phyloP scores from a whole-genome alignment of 2,888 invertebrate species.

The Drosophila nr. fundita region DNA sequence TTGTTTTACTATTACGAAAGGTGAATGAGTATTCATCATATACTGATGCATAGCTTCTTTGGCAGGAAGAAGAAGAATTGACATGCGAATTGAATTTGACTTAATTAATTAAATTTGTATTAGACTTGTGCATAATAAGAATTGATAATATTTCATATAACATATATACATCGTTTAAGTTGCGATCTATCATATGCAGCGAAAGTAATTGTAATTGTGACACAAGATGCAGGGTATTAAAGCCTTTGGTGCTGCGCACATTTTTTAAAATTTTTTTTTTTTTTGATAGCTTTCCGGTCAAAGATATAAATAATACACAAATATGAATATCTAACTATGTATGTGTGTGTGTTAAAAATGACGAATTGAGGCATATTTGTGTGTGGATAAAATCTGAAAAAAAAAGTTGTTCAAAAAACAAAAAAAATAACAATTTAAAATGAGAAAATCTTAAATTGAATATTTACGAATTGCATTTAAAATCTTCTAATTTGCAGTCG shows the following conservation, averaged over 20 bases:
- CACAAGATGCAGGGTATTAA: background rate
- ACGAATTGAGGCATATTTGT: background rate
- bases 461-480: background rate
- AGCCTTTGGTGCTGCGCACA: background rate
- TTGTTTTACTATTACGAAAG: constrained; percentile 22
- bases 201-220: background rate
- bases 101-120: background rate
- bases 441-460: background rate
- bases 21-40: constrained; percentile 10
- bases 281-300: background rate
- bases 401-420: background rate
- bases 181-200: background rate
- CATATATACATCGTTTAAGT: background rate
- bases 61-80: background rate
- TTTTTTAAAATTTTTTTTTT: background rate
- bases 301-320: constrained; percentile 6
- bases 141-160: background rate
- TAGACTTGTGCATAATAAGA: background rate
- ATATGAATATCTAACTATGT: background rate
- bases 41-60: background rate
- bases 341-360: background rate
- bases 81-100: background rate
- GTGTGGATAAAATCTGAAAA: background rate
- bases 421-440: background rate
- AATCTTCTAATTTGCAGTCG: constrained; percentile 19